A percentile compares a stretch with the other conserved stretches of the same genome.
Conservation (phyloP, 2,888 invertebrate species). For the Pelosia muscerda region DNA sequence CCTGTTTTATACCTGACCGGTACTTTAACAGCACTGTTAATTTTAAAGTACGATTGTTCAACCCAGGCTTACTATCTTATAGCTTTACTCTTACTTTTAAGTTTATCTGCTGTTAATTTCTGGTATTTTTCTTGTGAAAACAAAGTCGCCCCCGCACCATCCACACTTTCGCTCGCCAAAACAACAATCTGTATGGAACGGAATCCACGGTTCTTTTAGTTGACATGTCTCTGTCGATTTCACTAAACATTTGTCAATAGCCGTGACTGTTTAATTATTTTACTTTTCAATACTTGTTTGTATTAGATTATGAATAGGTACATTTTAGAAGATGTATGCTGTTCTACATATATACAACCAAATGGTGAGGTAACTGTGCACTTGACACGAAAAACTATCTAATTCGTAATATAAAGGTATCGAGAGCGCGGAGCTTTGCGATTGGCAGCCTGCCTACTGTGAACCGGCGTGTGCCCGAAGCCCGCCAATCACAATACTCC, state of each 20-base stretch:
- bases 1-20: too few species aligned
- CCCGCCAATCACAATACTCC: too few species aligned
- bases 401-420: too few species aligned
- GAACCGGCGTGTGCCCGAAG: too few species aligned
- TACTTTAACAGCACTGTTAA: too few species aligned
- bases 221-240: slow-evolving; percentile 50
- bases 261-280: slow-evolving; percentile 50
- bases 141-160: slow-evolving; percentile 62
- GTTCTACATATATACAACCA: too few species aligned
- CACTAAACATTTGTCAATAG: slow-evolving; percentile 50
- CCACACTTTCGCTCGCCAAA: slow-evolving; percentile 49
- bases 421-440: too few species aligned
- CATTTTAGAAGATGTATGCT: not conserved
- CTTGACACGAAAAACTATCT: too few species aligned
- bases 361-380: not conserved
- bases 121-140: slow-evolving; percentile 57
- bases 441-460: too few species aligned
- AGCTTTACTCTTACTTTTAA: not conserved
- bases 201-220: slow-evolving; percentile 48
- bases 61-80: not conserved
- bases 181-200: slow-evolving; percentile 39
- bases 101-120: not conserved
- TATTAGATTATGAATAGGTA: slow-evolving; percentile 18
- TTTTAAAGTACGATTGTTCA: too few species aligned
- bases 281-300: slow-evolving; percentile 29